Evolutionary conservation across 2,888 invertebrate species (phyloP), one percentile per base, ranked within the genome.

Genomic region (Scaeva pyrastri): DNA sequence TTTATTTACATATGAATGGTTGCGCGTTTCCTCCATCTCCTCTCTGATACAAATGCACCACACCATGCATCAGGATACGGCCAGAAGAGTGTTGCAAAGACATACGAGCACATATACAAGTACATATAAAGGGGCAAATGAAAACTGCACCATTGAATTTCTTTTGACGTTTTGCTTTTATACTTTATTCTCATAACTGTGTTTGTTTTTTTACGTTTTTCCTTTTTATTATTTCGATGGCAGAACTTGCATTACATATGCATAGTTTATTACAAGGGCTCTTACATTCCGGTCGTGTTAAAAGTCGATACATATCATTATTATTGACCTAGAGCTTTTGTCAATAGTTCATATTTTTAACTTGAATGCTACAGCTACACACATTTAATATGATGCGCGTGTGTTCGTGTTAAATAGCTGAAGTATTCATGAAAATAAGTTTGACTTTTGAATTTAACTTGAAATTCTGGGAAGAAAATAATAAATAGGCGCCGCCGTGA

Each of bases 1-100:
- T 58, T 82, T 86, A 86, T 86, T 86, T 86, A 71, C 82, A 82
- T 75, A 86, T 82, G 86, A 86, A 86, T 78, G 81, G 86, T 77
- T 86, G 68, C 77, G 74, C 77, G 74, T 74, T 78, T 72, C 62
- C 70, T 55, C 71, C 71, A 64, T 45, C 36, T 14, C 31, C 48
- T 60, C 36, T 19, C 2, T 31, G 31, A 8, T 16, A 58, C 8
- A 5, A 1, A 58, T 21, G n/a, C 21, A 11, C 2, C 12, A 11
- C 23, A 11, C 6, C 2, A 36, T 56, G 36, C 16, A 60, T 10
- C 36, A 58, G n/a, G n/a, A n/a, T 39, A 21, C 41, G 41, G 21
- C 14, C n/a, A n/a, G n/a, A n/a, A n/a, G n/a, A n/a, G 60, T 58
- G 31, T 31, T 31, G 2, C 60, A 60, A 60, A 39, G 41, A 41